These are phyloP conservation scores for Ammodytes marinus DNA, from an alignment of 2,113 vertebrate genomes.

Conservation along the genomic window DNA sequence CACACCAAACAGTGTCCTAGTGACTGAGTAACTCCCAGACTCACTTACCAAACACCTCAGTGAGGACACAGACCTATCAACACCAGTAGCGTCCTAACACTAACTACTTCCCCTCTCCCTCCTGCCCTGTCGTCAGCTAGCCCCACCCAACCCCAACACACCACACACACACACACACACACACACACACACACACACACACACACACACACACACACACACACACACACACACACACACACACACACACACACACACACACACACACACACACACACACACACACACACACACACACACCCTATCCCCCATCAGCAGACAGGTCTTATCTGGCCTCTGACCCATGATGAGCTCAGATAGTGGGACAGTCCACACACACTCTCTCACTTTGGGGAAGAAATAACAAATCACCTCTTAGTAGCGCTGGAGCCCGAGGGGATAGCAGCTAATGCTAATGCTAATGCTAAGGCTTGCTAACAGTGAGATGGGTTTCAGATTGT, in stretches of 20 bases:
- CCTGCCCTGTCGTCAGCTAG: slow-evolving; percentile 73
- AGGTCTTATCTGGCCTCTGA: slow-evolving; percentile 79
- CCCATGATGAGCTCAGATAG: slow-evolving; percentile 74
- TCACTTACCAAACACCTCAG: slow-evolving; percentile 72
- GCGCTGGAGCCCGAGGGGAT: neutral
- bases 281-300: neutral
- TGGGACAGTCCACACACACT: slow-evolving; percentile 56
- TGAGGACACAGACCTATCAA: slow-evolving; percentile 64
- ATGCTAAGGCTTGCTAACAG: neutral
- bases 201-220: no score
- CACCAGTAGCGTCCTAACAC: slow-evolving; percentile 74
- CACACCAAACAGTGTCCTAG: slow-evolving; percentile 30
- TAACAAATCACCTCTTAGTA: slow-evolving; percentile 68
- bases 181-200: no score
- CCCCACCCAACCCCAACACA: neutral
- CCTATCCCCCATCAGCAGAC: slow-evolving; percentile 48
- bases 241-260: no score
- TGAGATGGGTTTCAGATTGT: neutral
- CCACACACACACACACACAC: no score
- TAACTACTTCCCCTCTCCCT: slow-evolving; percentile 71
- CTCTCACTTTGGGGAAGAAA: slow-evolving; percentile 61
- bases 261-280: no score
- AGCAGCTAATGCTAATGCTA: neutral
- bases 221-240: no score
- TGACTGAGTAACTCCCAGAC: slow-evolving; percentile 67